Percentiles rank a stretch among this genome's conserved stretches.
Evolutionary conservation across 2,113 vertebrate species (phyloP).

Genomic region (Aramus guarauna): DNA sequence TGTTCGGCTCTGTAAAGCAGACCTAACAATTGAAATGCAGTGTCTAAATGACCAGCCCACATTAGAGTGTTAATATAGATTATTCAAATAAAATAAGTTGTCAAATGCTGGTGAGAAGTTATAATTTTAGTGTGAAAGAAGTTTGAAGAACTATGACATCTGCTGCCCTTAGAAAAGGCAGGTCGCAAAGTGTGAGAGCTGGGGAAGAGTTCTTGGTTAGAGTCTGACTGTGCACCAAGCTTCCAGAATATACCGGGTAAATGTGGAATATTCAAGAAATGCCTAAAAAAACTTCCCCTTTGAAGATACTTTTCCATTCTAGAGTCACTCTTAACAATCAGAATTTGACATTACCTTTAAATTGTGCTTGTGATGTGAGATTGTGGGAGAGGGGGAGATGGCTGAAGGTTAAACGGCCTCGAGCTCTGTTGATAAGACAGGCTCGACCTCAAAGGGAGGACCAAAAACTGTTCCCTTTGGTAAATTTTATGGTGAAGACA

Average conservation of each 20-base stretch:
- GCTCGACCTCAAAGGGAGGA: rapidly evolving
- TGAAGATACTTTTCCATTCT: neutral
- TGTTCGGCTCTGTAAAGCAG: neutral
- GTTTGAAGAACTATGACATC: neutral
- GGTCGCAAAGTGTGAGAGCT: neutral
- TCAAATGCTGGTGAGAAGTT: neutral
- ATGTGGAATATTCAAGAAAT: neutral
- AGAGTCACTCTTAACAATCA: neutral
- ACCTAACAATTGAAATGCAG: neutral
- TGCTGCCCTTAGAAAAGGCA: neutral
- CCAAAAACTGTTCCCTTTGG: neutral
- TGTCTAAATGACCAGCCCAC: too few relatives aligned
- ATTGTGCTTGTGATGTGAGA: neutral
- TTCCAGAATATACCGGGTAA: neutral
- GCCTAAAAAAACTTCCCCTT: neutral
- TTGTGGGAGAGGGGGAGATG: neutral
- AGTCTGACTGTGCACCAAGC: neutral
- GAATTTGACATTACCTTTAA: neutral
- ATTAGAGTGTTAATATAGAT: neutral
- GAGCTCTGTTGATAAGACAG: neutral
- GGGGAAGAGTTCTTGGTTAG: neutral
- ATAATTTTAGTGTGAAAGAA: neutral
- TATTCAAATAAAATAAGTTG: neutral
- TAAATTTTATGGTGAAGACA: neutral
- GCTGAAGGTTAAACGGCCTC: neutral